Base-by-base conservation (phyloP, 2,113 vertebrate species). In the Nothocercus nigrocapillus region DNA sequence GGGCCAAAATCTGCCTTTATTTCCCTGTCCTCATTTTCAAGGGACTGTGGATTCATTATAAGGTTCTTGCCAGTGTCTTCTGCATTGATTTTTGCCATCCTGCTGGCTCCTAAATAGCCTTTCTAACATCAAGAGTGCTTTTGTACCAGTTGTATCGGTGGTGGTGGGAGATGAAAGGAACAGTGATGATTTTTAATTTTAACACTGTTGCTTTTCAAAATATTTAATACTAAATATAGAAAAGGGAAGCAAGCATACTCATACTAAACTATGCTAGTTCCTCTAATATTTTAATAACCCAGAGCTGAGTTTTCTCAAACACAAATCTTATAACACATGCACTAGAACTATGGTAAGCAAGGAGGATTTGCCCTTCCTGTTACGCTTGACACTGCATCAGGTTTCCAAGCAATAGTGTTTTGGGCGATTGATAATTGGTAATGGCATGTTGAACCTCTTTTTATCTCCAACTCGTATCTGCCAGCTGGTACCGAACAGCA, bases 181-280 rank as follows among this genome's bases (percentile, higher is more conserved):
- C 5, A 1, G 58, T 67, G 53, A 38, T 75, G 80, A 66, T 77
- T 96, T 91, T 90, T 79, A 27, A 66, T 80, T 93, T 89, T 77
- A 73, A 95, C 74, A 82, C 81, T 88, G 70, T 92, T 90, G 84
- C 93, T 95, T 95, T 94, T 87, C 70, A 77, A 91, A 90, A 36
- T 64, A 69, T 51, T 76, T 89, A 61, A n/a, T 88, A 73, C 82
- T 94, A 79, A 92, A 94, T 58, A 86, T 14, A 54, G 82, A 66
- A 87, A 89, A 80, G 72, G 77, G 72, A 94, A 92, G 78, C 90
- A 95, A 86, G 79, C 79, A 54, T 68, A 61, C 18, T 90, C 30
- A 25, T 13, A 16, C 66, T 69, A 24, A 88, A 61, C 73, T 85
- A 7, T 59, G 62, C 47, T 89, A 36, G 69, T 80, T 88, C 66